phyloP scores from a whole-genome alignment of 92 coral and sea anemone genomes.

The Epizoanthus rinbou region DNA sequence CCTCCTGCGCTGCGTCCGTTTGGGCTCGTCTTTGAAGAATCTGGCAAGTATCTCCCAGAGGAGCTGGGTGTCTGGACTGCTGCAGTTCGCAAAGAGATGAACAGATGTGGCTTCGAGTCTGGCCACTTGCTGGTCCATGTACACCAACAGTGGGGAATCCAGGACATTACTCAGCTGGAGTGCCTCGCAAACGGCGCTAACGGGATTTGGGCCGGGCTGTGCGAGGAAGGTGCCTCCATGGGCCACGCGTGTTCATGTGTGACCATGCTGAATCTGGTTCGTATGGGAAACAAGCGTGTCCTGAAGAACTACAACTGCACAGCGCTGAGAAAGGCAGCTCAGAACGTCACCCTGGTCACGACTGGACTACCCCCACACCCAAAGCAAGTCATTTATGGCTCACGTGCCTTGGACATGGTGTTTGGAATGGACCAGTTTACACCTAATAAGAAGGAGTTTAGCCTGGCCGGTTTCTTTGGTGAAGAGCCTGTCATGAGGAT shows the following conservation, averaged over 20 bases:
- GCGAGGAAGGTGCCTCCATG: conserved; percentile 64
- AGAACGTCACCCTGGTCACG: conserved; percentile 62
- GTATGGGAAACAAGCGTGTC: conserved; percentile 60
- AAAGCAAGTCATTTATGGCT: conserved; percentile 72
- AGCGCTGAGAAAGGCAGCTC: conserved; percentile 64
- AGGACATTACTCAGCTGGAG: conserved; percentile 56
- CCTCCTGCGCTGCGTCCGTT: conserved; percentile 56
- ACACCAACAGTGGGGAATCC: conserved; percentile 63
- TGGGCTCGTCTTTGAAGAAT: conserved; percentile 66
- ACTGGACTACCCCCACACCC: conserved; percentile 67
- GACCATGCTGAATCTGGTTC: conserved; percentile 60
- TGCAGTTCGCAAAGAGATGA: conserved; percentile 73
- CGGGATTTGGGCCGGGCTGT: conserved; percentile 65
- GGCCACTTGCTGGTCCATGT: conserved; percentile 61
- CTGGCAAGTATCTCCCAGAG: conserved; percentile 77
- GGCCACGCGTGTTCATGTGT: conserved; percentile 59
- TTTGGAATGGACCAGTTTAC: conserved; percentile 59
- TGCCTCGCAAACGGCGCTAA: conserved; percentile 59
- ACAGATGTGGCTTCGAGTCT: conserved; percentile 51
- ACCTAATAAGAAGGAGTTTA: conserved; percentile 68
- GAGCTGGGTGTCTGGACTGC: conserved; percentile 80
- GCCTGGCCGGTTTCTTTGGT: conserved; percentile 78
- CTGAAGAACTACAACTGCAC: conserved; percentile 62
- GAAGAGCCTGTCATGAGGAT: conserved; percentile 71
- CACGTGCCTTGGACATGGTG: conserved; percentile 74